Base-by-base conservation (phyloP, 2,888 invertebrate genomes). In the Hartigia nigra region DNA sequence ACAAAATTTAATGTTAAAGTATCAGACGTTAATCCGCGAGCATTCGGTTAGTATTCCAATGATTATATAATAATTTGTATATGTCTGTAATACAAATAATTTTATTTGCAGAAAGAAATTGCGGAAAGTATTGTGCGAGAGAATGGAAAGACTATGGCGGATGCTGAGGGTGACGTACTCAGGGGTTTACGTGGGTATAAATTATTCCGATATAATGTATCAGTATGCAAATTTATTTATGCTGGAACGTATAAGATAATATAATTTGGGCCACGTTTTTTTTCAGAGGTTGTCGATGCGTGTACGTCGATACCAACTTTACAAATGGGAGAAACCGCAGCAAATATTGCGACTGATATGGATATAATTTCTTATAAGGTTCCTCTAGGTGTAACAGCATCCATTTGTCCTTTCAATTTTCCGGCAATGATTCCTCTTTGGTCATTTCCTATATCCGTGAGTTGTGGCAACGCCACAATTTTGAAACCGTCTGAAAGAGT, bases 401-500 rank as follows among this genome's bases (percentile, higher is more conserved):
- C 99, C 76, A 98, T 99, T 87, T 97, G 98, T n/a, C 99, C 99
- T 0, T 99, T 99, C 92, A 99, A 99, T 92, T 99, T 99, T 92
- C 99, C 99, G 0, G 99, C 99, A 39, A 99, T 99, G 99, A 98
- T 99, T 86, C 99, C 99, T 0, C 93, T 99, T 5, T 99, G 99
- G 99, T 96, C 96, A 94, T 96, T 96, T 94, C 97, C 97, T 0
- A 93, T 96, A 75, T 95, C 97, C 31, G 93, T 96, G 70, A 96
- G 97, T 11, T 97, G 98, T 77, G 99, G 99, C 75, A 99, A 99
- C 92, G 97, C 99, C 0, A 96, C 97, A 92, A 93, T 99, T 78
- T 93, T 99, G 88, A 99, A 97, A 93, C 99, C 99, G 0, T 99
- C 99, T 0, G 99, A 99, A 91, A 95, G 98, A 87, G 99, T 99